These are phyloP conservation scores for Tyria jacobaeae DNA, from an alignment of 2,888 invertebrate species.

Conservation along the genomic window DNA sequence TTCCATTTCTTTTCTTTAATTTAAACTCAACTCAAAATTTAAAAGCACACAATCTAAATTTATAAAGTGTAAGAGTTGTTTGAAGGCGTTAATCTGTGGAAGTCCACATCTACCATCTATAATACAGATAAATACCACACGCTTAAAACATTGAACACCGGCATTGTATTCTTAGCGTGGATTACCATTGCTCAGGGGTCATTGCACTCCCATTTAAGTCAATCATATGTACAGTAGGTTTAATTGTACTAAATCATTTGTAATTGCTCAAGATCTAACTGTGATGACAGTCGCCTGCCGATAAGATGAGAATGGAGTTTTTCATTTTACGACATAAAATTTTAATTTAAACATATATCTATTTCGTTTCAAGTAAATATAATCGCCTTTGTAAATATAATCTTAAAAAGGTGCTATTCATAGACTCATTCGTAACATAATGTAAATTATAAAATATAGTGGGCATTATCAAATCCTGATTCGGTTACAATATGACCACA, in stretches of 20 bases:
- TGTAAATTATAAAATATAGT: too few relatives aligned
- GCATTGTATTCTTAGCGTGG: slow-evolving; percentile 13
- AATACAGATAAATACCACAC: too few relatives aligned
- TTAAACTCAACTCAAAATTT: too few relatives aligned
- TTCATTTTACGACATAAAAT: not conserved
- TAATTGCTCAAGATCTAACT: slow-evolving; percentile 35
- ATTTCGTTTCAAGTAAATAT: not conserved
- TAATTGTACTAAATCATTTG: slow-evolving; percentile 48
- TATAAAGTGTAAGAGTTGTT: too few relatives aligned
- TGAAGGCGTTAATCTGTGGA: not conserved
- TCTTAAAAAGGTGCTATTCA: too few relatives aligned
- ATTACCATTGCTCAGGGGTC: slow-evolving; percentile 32
- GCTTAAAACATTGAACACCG: too few relatives aligned
- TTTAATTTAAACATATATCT: not conserved
- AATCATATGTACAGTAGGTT: slow-evolving; percentile 22
- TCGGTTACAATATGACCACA: too few relatives aligned
- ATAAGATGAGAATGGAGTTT: not conserved
- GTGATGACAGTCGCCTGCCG: slow-evolving; percentile 18
- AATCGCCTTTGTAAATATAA: too few relatives aligned
- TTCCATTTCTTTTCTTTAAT: too few relatives aligned
- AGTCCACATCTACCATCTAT: not conserved
- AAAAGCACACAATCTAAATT: too few relatives aligned
- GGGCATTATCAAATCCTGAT: too few relatives aligned
- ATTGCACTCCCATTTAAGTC: slow-evolving; percentile 33
- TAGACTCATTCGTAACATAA: too few relatives aligned